Conservation (phyloP, 2,797 vertebrate species). For the Chromis chromis region DNA sequence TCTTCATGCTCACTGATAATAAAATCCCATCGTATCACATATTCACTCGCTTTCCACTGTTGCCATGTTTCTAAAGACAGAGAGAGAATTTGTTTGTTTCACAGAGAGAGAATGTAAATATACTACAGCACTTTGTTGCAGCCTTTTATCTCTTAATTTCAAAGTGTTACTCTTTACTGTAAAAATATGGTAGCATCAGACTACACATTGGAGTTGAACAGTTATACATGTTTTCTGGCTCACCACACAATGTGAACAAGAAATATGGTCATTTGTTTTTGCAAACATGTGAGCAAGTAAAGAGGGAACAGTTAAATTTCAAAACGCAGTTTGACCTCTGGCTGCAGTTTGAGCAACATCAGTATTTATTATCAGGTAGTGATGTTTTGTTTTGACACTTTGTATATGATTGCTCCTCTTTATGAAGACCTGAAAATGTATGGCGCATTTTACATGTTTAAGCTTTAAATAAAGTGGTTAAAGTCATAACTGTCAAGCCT, state of each 20-base stretch:
- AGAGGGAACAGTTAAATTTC: neutral
- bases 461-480: constrained; percentile 48
- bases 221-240: neutral
- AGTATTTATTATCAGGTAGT: constrained; percentile 16
- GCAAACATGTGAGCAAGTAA: neutral
- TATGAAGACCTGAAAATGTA: constrained; percentile 42
- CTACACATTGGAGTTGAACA: neutral
- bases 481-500: constrained; percentile 8
- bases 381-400: constrained; percentile 25
- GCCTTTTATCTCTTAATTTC: constrained; percentile 8
- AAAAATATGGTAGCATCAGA: no score
- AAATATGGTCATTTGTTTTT: no score
- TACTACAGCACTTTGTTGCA: neutral
- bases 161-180: neutral
- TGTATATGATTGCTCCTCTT: constrained; percentile 30
- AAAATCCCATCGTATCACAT: neutral
- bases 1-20: constrained; percentile 4
- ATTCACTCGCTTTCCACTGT: neutral
- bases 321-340: neutral
- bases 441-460: constrained; percentile 44
- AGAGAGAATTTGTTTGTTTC: constrained; percentile 32
- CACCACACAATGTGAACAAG: no score
- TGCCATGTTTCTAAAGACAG: constrained; percentile 26
- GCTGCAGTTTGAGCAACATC: constrained; percentile 2
- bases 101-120: constrained; percentile 53